Evolutionary conservation across 2,797 vertebrate genomes (phyloP), one percentile per base, ranked within the genome.

Genomic region (Gymnopithys bicolor): DNA sequence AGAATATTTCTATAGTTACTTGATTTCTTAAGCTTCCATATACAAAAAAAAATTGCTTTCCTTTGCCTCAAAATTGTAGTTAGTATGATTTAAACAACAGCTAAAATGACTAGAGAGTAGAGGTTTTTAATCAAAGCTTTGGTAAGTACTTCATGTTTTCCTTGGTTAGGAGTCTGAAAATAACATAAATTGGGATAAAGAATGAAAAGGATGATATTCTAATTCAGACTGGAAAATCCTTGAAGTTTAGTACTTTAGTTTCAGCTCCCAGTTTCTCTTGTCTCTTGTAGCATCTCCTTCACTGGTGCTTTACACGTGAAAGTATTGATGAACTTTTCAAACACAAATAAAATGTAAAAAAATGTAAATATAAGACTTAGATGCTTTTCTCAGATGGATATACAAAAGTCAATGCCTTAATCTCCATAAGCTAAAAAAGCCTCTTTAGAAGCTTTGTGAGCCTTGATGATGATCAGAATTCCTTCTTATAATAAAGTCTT

Each of bases 1-100:
- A 95, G 82, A 82, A 32, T 90, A 86, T 90, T 87, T 95, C 67
- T 18, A 48, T 82, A 5, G 2, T 90, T 95, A 79, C 37, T 66
- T 80, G 45, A 21, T 66, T 90, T 87, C 79, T 90, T 90, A 79
- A 80, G 41, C 59, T 82, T 67, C 77, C 24, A 69, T 63, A 71
- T 37, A 52, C 5, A 48, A 82, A 55, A 82, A 55, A 84, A 84
- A 63, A 63, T 5, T 25, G 28, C 41, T 17, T 11, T 28, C n/a
- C 2, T 96, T 93, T 67, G 25, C 49, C 27, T 87, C 80, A 82
- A 59, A 88, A 56, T 71, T 86, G 14, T 21, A 37, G 55, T 46
- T 53, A 79, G 19, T 48, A 66, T 24, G 46, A 88, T 74, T 60
- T 62, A 89, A 89, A 90, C 51, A 43, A 24, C 13, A 91, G 10